These are phyloP conservation scores for Patiria miniata DNA, from an alignment of 35 echinoderm and acorn worm genomes.

Conservation along the genomic window DNA sequence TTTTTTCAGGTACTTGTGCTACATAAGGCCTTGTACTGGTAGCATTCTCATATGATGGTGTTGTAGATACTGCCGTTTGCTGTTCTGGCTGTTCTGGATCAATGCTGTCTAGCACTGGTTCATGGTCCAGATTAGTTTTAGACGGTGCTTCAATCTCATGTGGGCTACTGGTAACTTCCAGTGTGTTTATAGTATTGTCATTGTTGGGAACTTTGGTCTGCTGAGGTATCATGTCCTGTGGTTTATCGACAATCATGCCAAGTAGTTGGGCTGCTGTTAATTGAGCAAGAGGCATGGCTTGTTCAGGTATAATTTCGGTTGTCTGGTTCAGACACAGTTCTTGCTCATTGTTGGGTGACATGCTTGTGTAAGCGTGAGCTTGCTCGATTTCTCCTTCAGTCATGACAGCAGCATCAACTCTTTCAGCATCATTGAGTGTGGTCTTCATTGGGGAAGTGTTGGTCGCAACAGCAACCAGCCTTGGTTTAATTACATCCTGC, in stretches of 20 bases:
- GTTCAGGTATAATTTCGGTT: background rate
- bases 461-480: constrained; percentile 8
- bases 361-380: constrained; percentile 2
- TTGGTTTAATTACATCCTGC: background rate
- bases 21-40: no score
- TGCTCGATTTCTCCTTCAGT: background rate
- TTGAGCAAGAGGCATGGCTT: background rate
- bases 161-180: no score
- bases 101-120: background rate
- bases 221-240: background rate
- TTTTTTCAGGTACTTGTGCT: background rate
- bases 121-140: no score
- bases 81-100: background rate
- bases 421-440: background rate
- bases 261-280: background rate
- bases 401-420: constrained; percentile 27
- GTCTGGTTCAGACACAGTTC: background rate
- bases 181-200: no score
- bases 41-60: background rate
- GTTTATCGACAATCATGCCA: background rate
- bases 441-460: constrained; percentile 23
- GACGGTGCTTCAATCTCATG: no score
- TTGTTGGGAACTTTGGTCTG: background rate
- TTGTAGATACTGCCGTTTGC: background rate
- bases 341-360: background rate